Base-by-base conservation (phyloP, 2,113 vertebrate genomes). In the Ptychochromis oligacanthus region DNA sequence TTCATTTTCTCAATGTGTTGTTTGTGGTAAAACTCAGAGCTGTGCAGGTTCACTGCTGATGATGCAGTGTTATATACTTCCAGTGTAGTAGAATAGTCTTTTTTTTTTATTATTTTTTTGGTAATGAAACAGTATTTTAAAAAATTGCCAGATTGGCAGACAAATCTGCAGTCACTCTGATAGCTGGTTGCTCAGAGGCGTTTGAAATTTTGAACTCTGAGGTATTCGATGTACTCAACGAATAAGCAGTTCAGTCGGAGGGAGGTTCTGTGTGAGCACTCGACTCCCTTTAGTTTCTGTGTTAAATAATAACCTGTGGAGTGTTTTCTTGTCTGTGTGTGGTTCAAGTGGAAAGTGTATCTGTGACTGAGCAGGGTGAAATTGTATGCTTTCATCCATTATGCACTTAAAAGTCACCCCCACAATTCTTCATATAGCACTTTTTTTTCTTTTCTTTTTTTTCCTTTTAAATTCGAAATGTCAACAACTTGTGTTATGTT, bases 321-420 rank as follows among this genome's bases (percentile, higher is more conserved):
- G 77, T 86, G 62, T 49, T 58, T 60, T 83, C 67, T 59, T 76
- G 8, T 60, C 34, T 56, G 24, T 81, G 2, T 61, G 67, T 49
- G 49, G 26, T 28, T n/a, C 14, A 20, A 83, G 46, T 43, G 67
- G 36, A 28, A 72, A 15, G 46, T 57, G 7, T 38, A 13, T 5
- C 46, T 72, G 52, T 74, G 83, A 84, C 79, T 65, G 75, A 84
- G 65, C 34, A 15, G 56, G 31, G 64, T 46, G 18, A 62, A 74
- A 65, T 55, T 72, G 2, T 57, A 14, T 6, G 7, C 60, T 13
- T 5, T 13, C 22, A 8, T 65, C 8, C 22, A 6, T 84, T 80
- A 36, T 43, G 15, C n/a, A 43, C 64, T 64, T 67, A 52, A 75
- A 75, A 77, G 56, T 57, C 82, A 34, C 61, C 55, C 57, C 40